Evolutionary conservation across 2,888 invertebrate genomes (phyloP), one percentile per base, ranked within the genome.

Genomic region (Nesidiocoris tenuis): DNA sequence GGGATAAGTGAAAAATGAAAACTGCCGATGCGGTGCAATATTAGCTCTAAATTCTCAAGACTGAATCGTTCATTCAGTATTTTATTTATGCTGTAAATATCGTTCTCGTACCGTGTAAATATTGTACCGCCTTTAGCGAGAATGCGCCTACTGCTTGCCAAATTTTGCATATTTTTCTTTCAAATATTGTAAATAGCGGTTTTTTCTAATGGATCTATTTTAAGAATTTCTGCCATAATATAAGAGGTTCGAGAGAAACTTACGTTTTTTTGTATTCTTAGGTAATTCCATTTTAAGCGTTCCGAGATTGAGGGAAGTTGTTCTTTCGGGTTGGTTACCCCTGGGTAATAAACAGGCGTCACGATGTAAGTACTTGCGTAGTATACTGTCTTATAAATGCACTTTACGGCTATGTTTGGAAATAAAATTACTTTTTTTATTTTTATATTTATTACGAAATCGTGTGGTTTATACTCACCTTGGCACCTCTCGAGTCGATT

Each of bases 1-100:
- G 25, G 25, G 59, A 63, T 25, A 74, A 76, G 59, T 70, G 61
- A 39, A 21, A 39, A 68, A 66, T 56, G 61, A 71, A 57, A 68
- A 77, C 78, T 77, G 78, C 78, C 78, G 78, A 78, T 19, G 61
- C 39, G 77, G 78, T 78, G 78, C 78, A 78, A 78, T 78, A 78
- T 76, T 77, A 78, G 77, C n/a, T 61, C 77, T 77, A 77, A 78
- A 78, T 76, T 77, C 56, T 67, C 70, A 78, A 78, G 78, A 78
- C 78, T 78, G 78, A 78, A 78, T 78, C 66, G 23, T 56, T 75
- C 70, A 78, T 78, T 78, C 78, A 78, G 78, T 78, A 78, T 78
- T 77, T 77, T 75, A 25, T 71, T 57, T 71, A 61, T 72, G 23
- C 39, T 77, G 59, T 76, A 57, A 66, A 61, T 39, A 68, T 39